A percentile compares a stretch with the other conserved stretches of the same genome.
phyloP scores from a whole-genome alignment of 2,113 vertebrate species.

The Chloropsis cyanopogon region DNA sequence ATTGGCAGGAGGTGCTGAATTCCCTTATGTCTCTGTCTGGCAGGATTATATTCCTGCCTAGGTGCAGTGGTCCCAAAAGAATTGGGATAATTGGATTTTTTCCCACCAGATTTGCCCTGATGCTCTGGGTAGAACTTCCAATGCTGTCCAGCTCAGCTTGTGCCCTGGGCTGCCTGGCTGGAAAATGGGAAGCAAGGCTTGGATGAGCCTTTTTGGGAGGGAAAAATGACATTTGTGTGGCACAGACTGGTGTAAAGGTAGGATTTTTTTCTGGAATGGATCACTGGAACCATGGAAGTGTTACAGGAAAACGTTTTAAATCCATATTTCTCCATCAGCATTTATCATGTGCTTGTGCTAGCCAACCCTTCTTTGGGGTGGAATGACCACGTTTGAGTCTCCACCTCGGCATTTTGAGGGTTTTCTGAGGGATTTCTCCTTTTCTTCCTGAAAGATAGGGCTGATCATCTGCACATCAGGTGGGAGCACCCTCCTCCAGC shows the following conservation, averaged over 20 bases:
- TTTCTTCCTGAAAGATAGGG: too few species aligned
- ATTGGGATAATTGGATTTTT: background rate
- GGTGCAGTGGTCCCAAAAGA: background rate
- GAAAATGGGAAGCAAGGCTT: background rate
- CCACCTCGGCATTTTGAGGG: background rate
- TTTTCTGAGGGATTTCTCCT: background rate
- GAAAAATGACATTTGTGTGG: accelerated
- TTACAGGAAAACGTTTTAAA: accelerated
- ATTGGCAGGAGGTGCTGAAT: background rate
- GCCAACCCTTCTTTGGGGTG: too few species aligned
- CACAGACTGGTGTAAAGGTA: too few species aligned
- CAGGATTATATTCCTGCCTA: background rate
- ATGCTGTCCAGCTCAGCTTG: background rate
- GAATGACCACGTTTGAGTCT: background rate
- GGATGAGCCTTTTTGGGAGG: background rate
- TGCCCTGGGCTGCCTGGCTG: background rate
- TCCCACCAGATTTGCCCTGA: background rate
- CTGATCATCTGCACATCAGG: background rate
- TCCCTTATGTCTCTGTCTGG: background rate
- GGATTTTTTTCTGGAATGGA: accelerated
- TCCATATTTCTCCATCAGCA: background rate
- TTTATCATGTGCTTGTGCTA: too few species aligned
- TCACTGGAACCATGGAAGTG: accelerated
- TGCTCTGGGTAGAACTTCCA: background rate
- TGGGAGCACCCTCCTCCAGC: background rate